Evolutionary conservation across 1,140 invertebrate genomes (phyloP), one percentile per base, ranked within the genome.

Genomic region (Lasioglossum albipes): DNA sequence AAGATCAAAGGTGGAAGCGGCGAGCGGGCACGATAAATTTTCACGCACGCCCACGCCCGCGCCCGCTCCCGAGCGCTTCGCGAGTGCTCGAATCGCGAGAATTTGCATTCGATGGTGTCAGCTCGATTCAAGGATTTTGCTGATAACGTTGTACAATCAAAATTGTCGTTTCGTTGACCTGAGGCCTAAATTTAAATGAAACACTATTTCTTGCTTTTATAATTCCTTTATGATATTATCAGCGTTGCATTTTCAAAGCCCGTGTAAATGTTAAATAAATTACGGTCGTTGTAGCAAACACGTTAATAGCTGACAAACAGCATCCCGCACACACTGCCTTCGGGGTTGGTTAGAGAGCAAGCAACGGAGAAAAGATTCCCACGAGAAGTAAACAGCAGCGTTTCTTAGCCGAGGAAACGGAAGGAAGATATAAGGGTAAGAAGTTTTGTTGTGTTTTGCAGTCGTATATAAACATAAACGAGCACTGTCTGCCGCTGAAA

Each of bases 81-180:
- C 41, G 22, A 41, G 20, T 16, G 16, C 27, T n/a, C 41, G 27
- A 16, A 22, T 12, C 7, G 16, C 16, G 31, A 10, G 18, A 4
- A 27, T 77, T 71, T 62, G 42, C 67, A 78, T 78, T 78, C 61
- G 36, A 78, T 42, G 22, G 27, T 18, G 42, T 78, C 75, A 70
- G 75, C 68, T 22, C 57, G 36, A 69, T 59, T 61, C 67, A 71
- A 78, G 68, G 57, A 71, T 20, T 71, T 49, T 12, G 75, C 27
- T 20, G 68, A 41, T 71, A 62, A 13, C 57, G 27, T 27, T 27
- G 27, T 27, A 27, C 27, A 27, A 27, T 27, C 0, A 27, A 27
- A 27, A 27, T 27, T 27, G 27, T 27, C 27, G 1, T 27, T 27
- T 27, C 27, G 27, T 27, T 27, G 27, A 27, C 27, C 27, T 1